phyloP scores from a whole-genome alignment of 2,113 vertebrate species.

The Vireo altiloquus region DNA sequence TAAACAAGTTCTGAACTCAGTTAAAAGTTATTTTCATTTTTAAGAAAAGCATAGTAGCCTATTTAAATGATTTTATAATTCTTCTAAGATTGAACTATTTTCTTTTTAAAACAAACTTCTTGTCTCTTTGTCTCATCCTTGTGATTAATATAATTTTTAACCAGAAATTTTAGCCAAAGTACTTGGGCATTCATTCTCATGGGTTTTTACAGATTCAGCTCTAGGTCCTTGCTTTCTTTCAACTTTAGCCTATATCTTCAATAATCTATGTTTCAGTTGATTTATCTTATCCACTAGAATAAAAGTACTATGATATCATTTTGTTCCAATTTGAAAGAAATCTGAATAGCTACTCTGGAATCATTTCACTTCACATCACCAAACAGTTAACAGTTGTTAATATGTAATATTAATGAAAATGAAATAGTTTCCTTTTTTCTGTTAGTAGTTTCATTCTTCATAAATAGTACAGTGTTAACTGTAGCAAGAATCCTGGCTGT shows the following conservation, averaged over 20 bases:
- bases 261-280: not conserved
- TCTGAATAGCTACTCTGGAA: not conserved
- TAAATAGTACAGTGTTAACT: not conserved
- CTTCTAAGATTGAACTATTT: not conserved
- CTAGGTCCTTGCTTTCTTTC: not conserved
- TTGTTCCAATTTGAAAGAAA: not conserved
- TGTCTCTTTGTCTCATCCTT: not conserved
- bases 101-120: not conserved
- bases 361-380: fast-evolving
- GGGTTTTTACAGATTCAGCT: not conserved
- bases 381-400: not conserved
- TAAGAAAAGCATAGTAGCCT: not conserved
- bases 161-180: not conserved
- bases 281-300: not conserved
- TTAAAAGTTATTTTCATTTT: not conserved
- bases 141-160: not conserved
- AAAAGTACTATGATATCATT: not conserved
- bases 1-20: not conserved
- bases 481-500: not conserved
- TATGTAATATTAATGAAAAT: not conserved
- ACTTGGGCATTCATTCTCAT: not conserved
- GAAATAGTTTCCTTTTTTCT: not conserved
- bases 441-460: not conserved
- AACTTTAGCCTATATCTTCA: not conserved
- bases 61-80: not conserved